Evolutionary conservation across 2,113 vertebrate species (phyloP).

Genomic region (Euleptes europaea): DNA sequence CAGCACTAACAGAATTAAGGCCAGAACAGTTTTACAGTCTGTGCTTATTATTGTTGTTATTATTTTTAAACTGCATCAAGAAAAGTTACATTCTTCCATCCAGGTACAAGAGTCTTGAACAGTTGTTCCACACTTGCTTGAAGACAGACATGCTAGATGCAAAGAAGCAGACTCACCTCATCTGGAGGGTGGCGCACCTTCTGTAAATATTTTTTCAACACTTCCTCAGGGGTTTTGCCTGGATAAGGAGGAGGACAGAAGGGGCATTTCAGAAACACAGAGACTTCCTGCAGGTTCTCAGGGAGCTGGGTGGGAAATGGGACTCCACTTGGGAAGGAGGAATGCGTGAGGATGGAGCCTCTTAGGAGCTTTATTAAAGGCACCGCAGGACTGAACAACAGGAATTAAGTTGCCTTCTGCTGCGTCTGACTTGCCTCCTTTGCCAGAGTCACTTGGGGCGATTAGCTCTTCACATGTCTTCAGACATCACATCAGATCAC

Average conservation of each 20-base stretch:
- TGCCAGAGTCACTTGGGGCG: background rate
- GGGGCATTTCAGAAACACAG: background rate
- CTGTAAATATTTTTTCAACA: slow-evolving; percentile 92
- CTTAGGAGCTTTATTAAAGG: background rate
- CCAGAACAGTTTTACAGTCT: background rate
- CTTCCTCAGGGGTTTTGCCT: slow-evolving; percentile 93
- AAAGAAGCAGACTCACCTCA: slow-evolving; percentile 76
- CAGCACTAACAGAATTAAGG: background rate
- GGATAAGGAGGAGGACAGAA: fast-evolving
- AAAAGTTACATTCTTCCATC: background rate
- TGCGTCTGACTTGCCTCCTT: background rate
- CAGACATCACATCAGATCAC: background rate
- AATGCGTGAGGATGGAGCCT: background rate
- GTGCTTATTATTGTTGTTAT: too few relatives aligned
- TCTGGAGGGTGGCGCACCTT: slow-evolving; percentile 89
- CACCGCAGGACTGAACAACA: background rate
- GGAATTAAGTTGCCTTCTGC: background rate
- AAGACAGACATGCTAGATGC: background rate
- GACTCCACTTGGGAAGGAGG: background rate
- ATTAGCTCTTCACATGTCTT: background rate
- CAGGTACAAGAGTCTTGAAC: background rate
- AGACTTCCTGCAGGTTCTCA: background rate
- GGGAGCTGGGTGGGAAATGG: background rate
- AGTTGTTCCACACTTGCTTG: background rate
- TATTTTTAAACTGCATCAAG: background rate